Conservation (phyloP, 2,113 vertebrate species). For the Xenopus borealis region DNA sequence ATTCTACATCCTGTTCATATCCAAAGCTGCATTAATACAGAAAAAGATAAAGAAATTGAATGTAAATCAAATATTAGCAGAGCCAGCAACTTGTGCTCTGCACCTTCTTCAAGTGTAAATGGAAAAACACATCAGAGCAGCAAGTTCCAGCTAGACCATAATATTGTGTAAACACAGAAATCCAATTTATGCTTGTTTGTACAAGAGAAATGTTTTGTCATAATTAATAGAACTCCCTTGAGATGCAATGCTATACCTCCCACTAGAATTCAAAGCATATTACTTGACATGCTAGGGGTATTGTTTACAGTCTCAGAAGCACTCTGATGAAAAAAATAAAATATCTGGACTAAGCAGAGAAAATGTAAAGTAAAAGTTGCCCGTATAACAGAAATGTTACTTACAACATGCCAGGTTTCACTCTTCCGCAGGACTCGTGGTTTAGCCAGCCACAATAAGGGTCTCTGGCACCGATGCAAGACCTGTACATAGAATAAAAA, state of each 20-base stretch:
- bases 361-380: too few relatives aligned
- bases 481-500: conserved; percentile 61
- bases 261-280: conserved; percentile 32
- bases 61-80: conserved; percentile 64
- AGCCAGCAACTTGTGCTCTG: conserved; percentile 49
- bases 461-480: conserved; percentile 90
- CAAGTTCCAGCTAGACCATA: conserved; percentile 45
- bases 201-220: conserved; percentile 18
- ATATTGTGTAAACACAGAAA: conserved; percentile 46
- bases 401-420: conserved; percentile 80
- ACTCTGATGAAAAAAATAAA: conserved; percentile 14
- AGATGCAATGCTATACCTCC: conserved; percentile 36
- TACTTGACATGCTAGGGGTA: conserved; percentile 30
- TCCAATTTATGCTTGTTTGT: conserved; percentile 10
- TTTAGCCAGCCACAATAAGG: conserved; percentile 93
- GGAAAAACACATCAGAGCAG: conserved; percentile 23
- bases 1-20: conserved; percentile 87
- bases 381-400: conserved; percentile 53
- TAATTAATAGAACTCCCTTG: conserved; percentile 38
- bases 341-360: not conserved
- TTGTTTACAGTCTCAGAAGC: conserved; percentile 37
- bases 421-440: conserved; percentile 79
- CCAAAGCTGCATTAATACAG: conserved; percentile 74
- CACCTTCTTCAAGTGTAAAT: conserved; percentile 12
- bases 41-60: conserved; percentile 52